Conservation (phyloP, 2,113 vertebrate species). For the Rhinolophus sinicus region DNA sequence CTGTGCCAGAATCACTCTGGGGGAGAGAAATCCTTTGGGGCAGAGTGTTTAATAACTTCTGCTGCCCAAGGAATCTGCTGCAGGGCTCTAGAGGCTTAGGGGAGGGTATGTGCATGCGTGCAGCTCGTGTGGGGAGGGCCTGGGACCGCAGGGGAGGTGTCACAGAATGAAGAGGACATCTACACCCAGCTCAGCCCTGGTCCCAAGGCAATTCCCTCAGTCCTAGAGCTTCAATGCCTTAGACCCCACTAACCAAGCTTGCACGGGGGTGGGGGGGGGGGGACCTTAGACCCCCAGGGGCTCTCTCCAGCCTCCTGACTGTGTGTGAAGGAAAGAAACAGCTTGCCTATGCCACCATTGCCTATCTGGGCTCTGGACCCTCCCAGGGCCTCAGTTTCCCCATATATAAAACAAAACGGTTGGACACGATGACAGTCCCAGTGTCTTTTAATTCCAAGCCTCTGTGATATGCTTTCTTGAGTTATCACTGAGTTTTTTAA, state of each 20-base stretch:
- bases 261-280: too few relatives aligned
- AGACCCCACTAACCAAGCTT: not conserved
- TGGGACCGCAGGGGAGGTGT: not conserved
- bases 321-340: not conserved
- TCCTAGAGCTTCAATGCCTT: not conserved
- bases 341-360: not conserved
- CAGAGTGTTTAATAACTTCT: conserved; percentile 72
- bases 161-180: not conserved
- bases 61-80: conserved; percentile 46
- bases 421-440: not conserved
- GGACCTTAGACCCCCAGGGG: not conserved
- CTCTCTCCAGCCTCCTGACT: not conserved
- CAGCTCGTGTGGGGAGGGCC: not conserved
- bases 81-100: not conserved
- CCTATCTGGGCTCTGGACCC: not conserved
- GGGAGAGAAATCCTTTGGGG: conserved; percentile 40
- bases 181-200: not conserved
- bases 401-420: not conserved
- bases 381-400: not conserved
- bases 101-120: not conserved
- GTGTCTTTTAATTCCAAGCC: not conserved
- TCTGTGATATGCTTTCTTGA: not conserved
- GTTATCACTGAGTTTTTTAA: not conserved
- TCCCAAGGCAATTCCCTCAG: not conserved
- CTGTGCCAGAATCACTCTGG: conserved; percentile 43